A percentile compares a stretch with the other conserved stretches of the same genome.
These are phyloP conservation scores for Heterochromis multidens DNA, from an alignment of 2,113 vertebrate genomes.

Conservation along the genomic window DNA sequence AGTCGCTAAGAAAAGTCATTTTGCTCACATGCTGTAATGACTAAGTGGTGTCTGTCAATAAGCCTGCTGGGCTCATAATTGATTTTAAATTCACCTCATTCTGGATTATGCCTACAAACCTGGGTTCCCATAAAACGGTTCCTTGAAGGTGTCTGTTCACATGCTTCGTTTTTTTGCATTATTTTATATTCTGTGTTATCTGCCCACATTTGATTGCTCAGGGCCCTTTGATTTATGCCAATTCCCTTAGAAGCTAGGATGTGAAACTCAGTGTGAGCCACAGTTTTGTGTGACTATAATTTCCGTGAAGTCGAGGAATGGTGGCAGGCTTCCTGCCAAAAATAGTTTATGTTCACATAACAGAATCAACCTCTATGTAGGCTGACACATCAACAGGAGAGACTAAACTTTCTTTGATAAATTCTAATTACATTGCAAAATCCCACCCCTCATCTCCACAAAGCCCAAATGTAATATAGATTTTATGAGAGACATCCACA, in stretches of 20 bases:
- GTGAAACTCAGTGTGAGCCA: neutral
- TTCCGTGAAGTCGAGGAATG: slow-evolving; percentile 22
- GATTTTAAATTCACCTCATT: slow-evolving; percentile 29
- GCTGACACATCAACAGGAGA: slow-evolving; percentile 38
- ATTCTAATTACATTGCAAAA: slow-evolving; percentile 55
- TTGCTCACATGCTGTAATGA: slow-evolving; percentile 32
- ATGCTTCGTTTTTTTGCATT: neutral
- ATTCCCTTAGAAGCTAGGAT: neutral
- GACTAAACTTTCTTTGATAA: slow-evolving; percentile 39
- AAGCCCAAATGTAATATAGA: slow-evolving; percentile 59
- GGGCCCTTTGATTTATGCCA: neutral
- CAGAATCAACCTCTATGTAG: neutral
- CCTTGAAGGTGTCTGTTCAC: neutral
- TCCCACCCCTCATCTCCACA: slow-evolving; percentile 38
- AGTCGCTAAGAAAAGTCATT: slow-evolving; percentile 31
- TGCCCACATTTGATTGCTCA: slow-evolving; percentile 26
- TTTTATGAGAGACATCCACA: slow-evolving; percentile 52
- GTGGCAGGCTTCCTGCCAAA: slow-evolving; percentile 1
- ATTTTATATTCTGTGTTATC: slow-evolving; percentile 12
- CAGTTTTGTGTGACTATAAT: slow-evolving; percentile 7
- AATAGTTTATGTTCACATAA: neutral
- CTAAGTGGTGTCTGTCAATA: slow-evolving; percentile 32
- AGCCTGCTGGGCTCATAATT: slow-evolving; percentile 27
- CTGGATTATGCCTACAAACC: neutral
- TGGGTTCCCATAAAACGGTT: neutral